Base-by-base conservation (phyloP, 2,113 vertebrate genomes). In the Romanogobio albipinnatus region DNA sequence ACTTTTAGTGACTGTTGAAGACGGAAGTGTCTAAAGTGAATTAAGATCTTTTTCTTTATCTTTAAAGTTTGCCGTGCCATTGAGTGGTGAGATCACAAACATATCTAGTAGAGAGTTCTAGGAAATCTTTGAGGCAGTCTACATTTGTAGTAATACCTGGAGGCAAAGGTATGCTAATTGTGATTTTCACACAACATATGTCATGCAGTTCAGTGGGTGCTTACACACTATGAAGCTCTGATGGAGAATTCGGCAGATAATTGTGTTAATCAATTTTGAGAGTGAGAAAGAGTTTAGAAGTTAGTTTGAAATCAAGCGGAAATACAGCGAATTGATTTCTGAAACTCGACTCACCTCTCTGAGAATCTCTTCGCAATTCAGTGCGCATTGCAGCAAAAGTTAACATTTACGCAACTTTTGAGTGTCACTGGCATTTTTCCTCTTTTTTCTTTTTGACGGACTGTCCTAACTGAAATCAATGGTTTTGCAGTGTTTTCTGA, bases 1-100 rank as follows among this genome's bases (percentile, higher is more conserved):
- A 45, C 43, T 73, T 73, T 47, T 47, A 5, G 5, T 36, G 9
- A 56, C 33, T 19, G 49, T 22, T 76, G 9, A 76, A 47, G 39
- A 45, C 5, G 26, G 17, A 36, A 76, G 4, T 53, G 15, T 56
- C 49, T 33, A 33, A 19, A 53, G 51, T 19, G 26, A 76, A 76
- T 36, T 76, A 33, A 19, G 7, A 15, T 76, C 2, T 9, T 5
- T 7, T 68, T 29, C 1, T 36, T 68, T 17, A 17, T 53, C 47
- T 76, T 29, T 7, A 29, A 76, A n/a, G 51, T 56, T 76, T 49
- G 29, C 24, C 4, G 4, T 83, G 66, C 43, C 29, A 24, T 22
- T 61, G 53, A 82, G 68, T 43, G 68, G 29, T 73, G 56, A 59
- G 51, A 73, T 53, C 81, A 58, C 13, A 82, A 73, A 45, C 3